phyloP scores from a whole-genome alignment of 2,888 invertebrate species.

The Galerucella calmariensis region DNA sequence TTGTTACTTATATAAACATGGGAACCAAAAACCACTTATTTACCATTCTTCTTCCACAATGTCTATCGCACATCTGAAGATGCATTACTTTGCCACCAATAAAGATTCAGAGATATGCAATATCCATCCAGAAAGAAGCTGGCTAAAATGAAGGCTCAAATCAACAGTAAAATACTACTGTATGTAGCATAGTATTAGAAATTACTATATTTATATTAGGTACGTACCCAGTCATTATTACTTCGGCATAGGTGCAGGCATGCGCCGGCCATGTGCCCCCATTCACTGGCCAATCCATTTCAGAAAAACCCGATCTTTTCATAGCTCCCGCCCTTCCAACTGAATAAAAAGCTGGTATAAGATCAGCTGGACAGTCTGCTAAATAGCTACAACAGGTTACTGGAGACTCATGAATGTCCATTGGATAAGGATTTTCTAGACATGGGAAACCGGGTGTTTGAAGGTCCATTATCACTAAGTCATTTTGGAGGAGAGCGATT shows the following conservation, averaged over 20 bases:
- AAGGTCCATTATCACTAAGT: slow-evolving; percentile 97
- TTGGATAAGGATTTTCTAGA: slow-evolving; percentile 99
- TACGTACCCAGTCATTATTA: slow-evolving; percentile 94
- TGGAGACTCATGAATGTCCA: slow-evolving; percentile 99
- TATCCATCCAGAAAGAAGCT: too few relatives aligned
- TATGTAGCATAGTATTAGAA: not conserved
- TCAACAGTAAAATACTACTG: too few relatives aligned
- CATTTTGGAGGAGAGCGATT: slow-evolving; percentile 96
- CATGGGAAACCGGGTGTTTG: slow-evolving; percentile 96
- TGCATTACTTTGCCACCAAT: too few relatives aligned
- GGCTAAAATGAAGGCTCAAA: too few relatives aligned
- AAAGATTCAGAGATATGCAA: too few relatives aligned
- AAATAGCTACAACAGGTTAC: slow-evolving; percentile 97
- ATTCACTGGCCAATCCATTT: slow-evolving; percentile 94
- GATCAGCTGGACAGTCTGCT: slow-evolving; percentile 97
- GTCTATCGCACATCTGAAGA: too few relatives aligned
- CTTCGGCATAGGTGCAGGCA: slow-evolving; percentile 97
- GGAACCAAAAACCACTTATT: too few relatives aligned
- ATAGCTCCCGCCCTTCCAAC: slow-evolving; percentile 82
- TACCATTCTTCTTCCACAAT: too few relatives aligned
- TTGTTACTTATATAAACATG: too few relatives aligned
- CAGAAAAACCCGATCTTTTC: slow-evolving; percentile 86
- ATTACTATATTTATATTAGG: not conserved
- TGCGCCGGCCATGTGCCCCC: slow-evolving; percentile 97
- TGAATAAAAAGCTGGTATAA: slow-evolving; percentile 98